Conservation (phyloP, 2,113 vertebrate species). For the Silurus meridionalis region DNA sequence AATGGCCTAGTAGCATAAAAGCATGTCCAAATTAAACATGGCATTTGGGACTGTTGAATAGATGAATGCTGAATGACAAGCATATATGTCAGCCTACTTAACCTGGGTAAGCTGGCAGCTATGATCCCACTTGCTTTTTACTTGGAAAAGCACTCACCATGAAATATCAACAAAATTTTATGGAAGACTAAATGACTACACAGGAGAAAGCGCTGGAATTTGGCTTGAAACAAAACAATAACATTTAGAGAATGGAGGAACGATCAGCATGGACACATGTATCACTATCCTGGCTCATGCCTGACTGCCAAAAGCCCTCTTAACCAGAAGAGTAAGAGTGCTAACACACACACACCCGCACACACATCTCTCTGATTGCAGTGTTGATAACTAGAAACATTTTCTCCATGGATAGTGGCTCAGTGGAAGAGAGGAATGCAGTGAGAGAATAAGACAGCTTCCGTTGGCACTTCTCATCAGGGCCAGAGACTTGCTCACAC, state of each 20-base stretch:
- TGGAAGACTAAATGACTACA: slow-evolving; percentile 38
- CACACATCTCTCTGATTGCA: slow-evolving; percentile 48
- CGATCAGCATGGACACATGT: slow-evolving; percentile 37
- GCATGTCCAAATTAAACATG: not conserved
- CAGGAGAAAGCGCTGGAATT: slow-evolving; percentile 44
- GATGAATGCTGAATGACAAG: not conserved
- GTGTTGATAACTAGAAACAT: slow-evolving; percentile 53
- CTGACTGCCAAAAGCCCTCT: slow-evolving; percentile 53
- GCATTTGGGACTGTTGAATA: not conserved
- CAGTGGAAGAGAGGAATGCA: slow-evolving; percentile 64
- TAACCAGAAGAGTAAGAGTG: slow-evolving; percentile 39
- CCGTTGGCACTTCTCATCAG: slow-evolving; percentile 40
- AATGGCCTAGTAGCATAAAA: not conserved
- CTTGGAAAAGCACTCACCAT: slow-evolving; percentile 4
- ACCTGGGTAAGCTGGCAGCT: slow-evolving; percentile 39
- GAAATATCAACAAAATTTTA: slow-evolving; percentile 43
- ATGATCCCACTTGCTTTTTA: slow-evolving; percentile 37
- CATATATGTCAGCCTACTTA: slow-evolving; percentile 40
- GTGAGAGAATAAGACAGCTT: slow-evolving; percentile 39
- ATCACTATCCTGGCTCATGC: slow-evolving; percentile 37
- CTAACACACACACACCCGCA: slow-evolving; percentile 34
- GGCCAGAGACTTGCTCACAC: slow-evolving; percentile 21
- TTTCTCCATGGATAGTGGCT: slow-evolving; percentile 52
- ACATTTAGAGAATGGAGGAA: slow-evolving; percentile 34
- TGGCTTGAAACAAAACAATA: slow-evolving; percentile 53